A percentile compares a stretch with the other conserved stretches of the same genome.
phyloP scores from a whole-genome alignment of 1,140 invertebrate species.

The Solenopsis fugax region DNA sequence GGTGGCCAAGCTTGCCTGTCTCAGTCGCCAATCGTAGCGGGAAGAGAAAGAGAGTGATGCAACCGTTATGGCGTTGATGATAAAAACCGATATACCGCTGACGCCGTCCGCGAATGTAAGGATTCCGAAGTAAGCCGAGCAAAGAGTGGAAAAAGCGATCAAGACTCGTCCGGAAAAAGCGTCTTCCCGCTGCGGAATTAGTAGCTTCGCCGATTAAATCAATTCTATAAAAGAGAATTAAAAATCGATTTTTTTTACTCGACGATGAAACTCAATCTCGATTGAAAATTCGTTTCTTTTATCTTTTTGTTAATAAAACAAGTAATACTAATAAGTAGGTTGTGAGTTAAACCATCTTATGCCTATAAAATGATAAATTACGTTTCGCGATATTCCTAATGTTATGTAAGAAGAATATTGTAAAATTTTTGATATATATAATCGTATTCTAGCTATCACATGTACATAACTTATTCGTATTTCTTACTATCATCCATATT shows the following conservation, averaged over 20 bases:
- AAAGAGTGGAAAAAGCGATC: constrained; percentile 53
- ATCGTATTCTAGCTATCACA: constrained; percentile 9
- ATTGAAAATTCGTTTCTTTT: constrained; percentile 21
- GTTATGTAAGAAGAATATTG: background rate
- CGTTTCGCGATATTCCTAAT: background rate
- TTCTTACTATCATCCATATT: constrained; percentile 15
- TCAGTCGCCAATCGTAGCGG: constrained; percentile 39
- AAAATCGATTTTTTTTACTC: background rate
- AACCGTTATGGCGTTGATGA: constrained; percentile 69
- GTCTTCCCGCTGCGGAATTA: constrained; percentile 35
- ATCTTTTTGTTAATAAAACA: background rate
- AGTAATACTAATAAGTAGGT: background rate
- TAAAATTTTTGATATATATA: constrained; percentile 29
- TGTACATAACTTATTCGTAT: constrained; percentile 41
- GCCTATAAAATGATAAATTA: constrained; percentile 16
- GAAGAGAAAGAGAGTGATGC: constrained; percentile 52
- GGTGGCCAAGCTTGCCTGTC: constrained; percentile 42
- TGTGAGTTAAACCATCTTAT: background rate
- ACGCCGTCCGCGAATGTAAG: constrained; percentile 48
- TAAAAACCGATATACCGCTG: constrained; percentile 71
- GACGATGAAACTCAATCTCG: background rate
- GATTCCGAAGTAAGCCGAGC: constrained; percentile 49
- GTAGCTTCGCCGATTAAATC: constrained; percentile 40
- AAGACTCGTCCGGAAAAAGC: constrained; percentile 33
- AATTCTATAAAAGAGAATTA: constrained; percentile 29